Percentiles rank a stretch among this genome's conserved stretches.
These are phyloP conservation scores for Emydocephalus ijimae DNA, from an alignment of 2,113 vertebrate species.

Conservation along the genomic window DNA sequence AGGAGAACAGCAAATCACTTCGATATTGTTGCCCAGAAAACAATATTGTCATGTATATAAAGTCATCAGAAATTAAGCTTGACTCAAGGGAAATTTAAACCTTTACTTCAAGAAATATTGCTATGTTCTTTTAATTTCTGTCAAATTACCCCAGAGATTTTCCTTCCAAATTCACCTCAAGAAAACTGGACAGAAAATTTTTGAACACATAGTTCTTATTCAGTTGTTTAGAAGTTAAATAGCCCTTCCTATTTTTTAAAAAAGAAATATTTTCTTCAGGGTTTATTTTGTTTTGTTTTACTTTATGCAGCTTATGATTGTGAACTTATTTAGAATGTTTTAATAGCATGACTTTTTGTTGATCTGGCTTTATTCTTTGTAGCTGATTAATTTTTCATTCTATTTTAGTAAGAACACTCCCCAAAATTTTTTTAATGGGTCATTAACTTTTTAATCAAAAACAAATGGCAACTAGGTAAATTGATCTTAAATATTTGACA, in stretches of 20 bases:
- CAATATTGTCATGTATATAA: background rate
- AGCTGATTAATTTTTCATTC: background rate
- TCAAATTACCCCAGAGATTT: background rate
- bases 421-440: background rate
- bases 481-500: background rate
- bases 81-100: background rate
- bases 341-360: background rate
- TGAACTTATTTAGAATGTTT: background rate
- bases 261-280: background rate
- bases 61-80: background rate
- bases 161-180: background rate
- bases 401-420: background rate
- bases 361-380: background rate
- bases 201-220: background rate
- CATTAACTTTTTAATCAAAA: background rate
- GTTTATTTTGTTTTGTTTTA: background rate
- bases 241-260: background rate
- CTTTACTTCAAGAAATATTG: background rate
- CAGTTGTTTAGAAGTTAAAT: background rate
- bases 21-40: background rate
- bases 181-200: background rate
- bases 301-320: background rate
- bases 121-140: background rate
- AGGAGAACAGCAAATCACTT: background rate
- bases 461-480: background rate